Evolutionary conservation across 1,140 invertebrate genomes (phyloP), one percentile per base, ranked within the genome.

Genomic region (Telenomus remus): DNA sequence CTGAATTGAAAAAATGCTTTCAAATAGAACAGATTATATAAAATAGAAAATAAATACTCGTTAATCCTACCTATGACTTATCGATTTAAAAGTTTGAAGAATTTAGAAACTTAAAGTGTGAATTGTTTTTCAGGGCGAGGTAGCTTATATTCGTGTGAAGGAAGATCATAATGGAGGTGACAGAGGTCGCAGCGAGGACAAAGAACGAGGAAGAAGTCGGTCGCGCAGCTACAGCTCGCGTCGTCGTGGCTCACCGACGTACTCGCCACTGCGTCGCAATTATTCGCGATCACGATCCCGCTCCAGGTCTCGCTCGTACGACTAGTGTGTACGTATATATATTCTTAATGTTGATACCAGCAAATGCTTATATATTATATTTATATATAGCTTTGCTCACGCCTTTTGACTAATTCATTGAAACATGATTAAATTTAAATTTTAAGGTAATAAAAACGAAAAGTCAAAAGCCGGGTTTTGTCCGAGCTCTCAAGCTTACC

Each of bases 91-190:
- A 39, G 37, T 39, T 39, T 9, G 37, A 6, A 27, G 19, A 27
- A 27, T 39, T 35, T 2, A 39, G 37, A 39, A 39, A 39, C 9
- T 39, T n/a, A n/a, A n/a, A n/a, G n/a, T 4, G 3, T 39, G 37
- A 1, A 39, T 11, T 39, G 3, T 39, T 53, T 55, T 89, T 34
- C 81, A 98, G 96, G 97, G 97, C 65, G 97, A 99, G 89, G 95
- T 96, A 43, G 92, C 96, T 8, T 98, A 98, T 85, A 97, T 99
- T 78, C 90, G 97, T 51, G 96, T 98, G 12, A 96, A 96, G 84
- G 97, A 98, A 89, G 97, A 98, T 87, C 94, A 94, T 80, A 92
- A 93, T 11, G 92, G 93, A 65, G 90, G 92, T 75, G 91, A 92
- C 49, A 89, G 93, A 8, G 89, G 91, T 57, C 90, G 92, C 8